These are phyloP conservation scores for Polymixis flavicincta DNA, from an alignment of 2,888 invertebrate species.

Conservation along the genomic window DNA sequence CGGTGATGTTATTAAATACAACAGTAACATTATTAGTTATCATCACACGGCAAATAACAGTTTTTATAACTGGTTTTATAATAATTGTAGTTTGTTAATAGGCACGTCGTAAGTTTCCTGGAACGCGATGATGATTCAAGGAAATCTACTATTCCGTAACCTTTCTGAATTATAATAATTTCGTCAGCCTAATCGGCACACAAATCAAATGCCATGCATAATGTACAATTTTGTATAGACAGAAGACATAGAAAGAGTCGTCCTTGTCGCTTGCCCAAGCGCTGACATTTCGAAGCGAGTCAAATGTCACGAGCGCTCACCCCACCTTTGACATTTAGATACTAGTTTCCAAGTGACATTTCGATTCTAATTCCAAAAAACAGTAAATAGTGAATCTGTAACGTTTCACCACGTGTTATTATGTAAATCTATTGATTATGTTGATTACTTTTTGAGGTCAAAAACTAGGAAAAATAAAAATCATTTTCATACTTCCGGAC, in stretches of 20 bases:
- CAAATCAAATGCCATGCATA: slow-evolving; percentile 89
- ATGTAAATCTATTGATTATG: slow-evolving; percentile 30
- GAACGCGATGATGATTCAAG: slow-evolving; percentile 82
- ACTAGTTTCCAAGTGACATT: slow-evolving; percentile 82
- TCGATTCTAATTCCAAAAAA: slow-evolving; percentile 78
- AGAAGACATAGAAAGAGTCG: slow-evolving; percentile 89
- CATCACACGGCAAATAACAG: neutral
- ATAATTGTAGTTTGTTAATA: slow-evolving; percentile 66
- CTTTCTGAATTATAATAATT: slow-evolving; percentile 86
- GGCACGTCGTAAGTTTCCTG: slow-evolving; percentile 77
- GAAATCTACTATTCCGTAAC: slow-evolving; percentile 86
- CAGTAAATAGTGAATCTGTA: slow-evolving; percentile 59
- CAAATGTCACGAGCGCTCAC: slow-evolving; percentile 89
- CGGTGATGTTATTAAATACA: slow-evolving; percentile 5
- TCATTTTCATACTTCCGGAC: slow-evolving; percentile 22
- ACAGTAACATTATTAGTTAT: neutral
- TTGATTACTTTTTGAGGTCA: slow-evolving; percentile 28
- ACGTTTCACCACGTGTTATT: slow-evolving; percentile 53
- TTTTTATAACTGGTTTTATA: slow-evolving; percentile 60
- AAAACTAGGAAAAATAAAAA: slow-evolving; percentile 3
- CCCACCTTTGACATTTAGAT: slow-evolving; percentile 86
- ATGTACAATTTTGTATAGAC: slow-evolving; percentile 83
- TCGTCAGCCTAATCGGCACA: slow-evolving; percentile 81
- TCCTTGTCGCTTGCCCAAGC: slow-evolving; percentile 89
- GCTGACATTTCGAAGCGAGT: slow-evolving; percentile 88